phyloP scores from a whole-genome alignment of 2,113 vertebrate genomes.

The Lamprotornis superbus region DNA sequence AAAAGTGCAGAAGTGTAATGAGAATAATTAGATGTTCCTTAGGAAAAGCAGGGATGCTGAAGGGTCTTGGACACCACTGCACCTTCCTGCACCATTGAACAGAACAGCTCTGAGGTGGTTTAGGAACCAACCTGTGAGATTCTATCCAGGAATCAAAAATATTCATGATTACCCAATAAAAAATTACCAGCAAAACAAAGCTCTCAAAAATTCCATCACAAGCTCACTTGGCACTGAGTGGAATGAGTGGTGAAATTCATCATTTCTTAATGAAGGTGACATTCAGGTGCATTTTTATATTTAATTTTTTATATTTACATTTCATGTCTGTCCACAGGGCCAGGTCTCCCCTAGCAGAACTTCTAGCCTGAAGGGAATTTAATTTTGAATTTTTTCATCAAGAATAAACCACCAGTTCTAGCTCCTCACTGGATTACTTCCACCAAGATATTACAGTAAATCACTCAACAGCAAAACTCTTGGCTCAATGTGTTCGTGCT shows the following conservation, averaged over 20 bases:
- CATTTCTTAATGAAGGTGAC: background rate
- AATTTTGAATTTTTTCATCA: background rate
- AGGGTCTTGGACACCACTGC: background rate
- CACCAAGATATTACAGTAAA: background rate
- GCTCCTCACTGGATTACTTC: rapidly evolving
- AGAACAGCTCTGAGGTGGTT: background rate
- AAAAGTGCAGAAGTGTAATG: rapidly evolving
- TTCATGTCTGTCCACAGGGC: background rate
- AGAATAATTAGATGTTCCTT: background rate
- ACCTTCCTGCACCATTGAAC: background rate
- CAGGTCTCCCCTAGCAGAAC: background rate
- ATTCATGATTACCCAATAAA: background rate
- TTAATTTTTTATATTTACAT: background rate
- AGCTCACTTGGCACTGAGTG: background rate
- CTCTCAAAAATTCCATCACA: background rate
- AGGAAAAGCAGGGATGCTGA: background rate
- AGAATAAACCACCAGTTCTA: background rate
- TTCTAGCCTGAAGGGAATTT: background rate
- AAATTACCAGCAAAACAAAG: background rate
- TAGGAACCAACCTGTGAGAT: background rate
- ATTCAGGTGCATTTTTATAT: background rate
- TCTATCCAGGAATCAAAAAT: background rate
- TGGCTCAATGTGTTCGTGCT: background rate
- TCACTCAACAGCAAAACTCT: background rate
- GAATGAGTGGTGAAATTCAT: background rate